Evolutionary conservation across 2,113 vertebrate genomes (phyloP), one percentile per base, ranked within the genome.

Genomic region (Gavialis gangeticus): DNA sequence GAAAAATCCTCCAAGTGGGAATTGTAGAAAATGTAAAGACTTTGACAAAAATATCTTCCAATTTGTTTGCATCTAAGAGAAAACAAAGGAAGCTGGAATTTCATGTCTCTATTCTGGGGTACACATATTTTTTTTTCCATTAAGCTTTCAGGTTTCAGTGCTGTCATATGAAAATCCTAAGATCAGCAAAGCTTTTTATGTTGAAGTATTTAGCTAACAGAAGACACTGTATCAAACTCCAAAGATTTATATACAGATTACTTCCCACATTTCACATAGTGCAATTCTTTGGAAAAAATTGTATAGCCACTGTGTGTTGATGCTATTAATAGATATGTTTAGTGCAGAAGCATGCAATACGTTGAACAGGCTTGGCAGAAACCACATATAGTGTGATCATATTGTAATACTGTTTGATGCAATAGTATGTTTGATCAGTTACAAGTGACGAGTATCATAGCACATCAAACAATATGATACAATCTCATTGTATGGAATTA

Each of bases 401-500:
- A 95, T 97, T 97, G 93, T 97, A 97, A 93, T 96, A 88, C 95
- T 92, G 96, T 97, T 98, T 98, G 98, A 98, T 98, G 97, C 96
- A 94, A 95, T 97, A 63, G 63, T 89, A 95, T 97, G 97, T 98
- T 98, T 98, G 97, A 98, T 98, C 97, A 98, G 97, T 98, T 98
- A 97, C 97, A 97, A 98, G 97, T 96, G 97, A 98, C 96, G 97
- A 98, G 89, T 96, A 98, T 98, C 97, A 96, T 95, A 97, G 98
- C 97, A 97, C 97, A 98, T 98, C 98, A 98, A 98, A 98, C 98
- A 98, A 97, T 98, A 95, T 97, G 97, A 97, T 97, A 96, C 96
- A 96, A 93, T 97, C 98, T 98, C 98, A 98, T 98, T 98, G 98
- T 97, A 98, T 96, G 97, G 97, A 98, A 98, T 98, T 98, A 98